Conservation (phyloP, 2,113 vertebrate genomes). For the Ictalurus punctatus region DNA sequence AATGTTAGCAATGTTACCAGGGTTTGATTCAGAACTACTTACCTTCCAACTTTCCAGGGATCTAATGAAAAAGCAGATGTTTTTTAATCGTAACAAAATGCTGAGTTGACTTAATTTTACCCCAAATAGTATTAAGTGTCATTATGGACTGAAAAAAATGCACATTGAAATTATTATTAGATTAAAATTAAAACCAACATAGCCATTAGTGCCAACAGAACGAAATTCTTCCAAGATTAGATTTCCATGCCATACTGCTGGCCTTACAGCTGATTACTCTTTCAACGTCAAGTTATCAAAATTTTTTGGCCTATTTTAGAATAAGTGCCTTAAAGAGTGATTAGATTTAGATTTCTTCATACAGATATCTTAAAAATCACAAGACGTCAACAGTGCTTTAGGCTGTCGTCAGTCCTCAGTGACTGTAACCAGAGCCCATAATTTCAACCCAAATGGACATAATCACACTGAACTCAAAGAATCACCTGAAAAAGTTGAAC, state of each 20-base stretch:
- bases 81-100: constrained; percentile 17
- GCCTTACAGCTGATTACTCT: background rate
- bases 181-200: background rate
- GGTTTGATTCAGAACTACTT: background rate
- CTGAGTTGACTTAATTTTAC: background rate
- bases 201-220: background rate
- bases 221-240: background rate
- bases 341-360: background rate
- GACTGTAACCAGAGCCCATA: constrained; percentile 9
- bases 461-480: constrained; percentile 39
- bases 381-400: constrained; percentile 12
- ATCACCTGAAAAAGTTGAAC: constrained; percentile 38
- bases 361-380: constrained; percentile 1
- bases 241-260: background rate
- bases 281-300: background rate
- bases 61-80: constrained; percentile 20
- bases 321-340: background rate
- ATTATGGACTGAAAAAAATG: background rate
- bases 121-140: background rate
- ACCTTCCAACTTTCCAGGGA: constrained; percentile 14
- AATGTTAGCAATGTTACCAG: background rate
- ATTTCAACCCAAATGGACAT: constrained; percentile 17
- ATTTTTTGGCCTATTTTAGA: background rate
- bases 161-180: background rate
- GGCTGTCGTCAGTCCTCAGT: background rate